Base-by-base conservation (phyloP, 1,140 invertebrate genomes). In the Drosophila sp. region DNA sequence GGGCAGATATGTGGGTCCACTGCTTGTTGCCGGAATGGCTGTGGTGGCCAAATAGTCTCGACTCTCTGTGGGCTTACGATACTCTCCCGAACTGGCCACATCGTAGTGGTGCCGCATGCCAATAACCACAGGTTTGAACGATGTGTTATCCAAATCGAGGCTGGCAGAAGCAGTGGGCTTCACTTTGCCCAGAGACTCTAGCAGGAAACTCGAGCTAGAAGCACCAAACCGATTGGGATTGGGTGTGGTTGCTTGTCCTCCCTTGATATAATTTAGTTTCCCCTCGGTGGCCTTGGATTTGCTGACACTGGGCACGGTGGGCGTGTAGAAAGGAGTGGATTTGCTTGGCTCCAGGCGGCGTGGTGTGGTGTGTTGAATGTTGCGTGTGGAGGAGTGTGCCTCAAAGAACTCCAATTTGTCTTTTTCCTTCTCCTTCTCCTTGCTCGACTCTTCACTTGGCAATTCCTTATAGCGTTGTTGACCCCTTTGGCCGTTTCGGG, bases 261-360 rank as follows among this genome's bases (percentile, higher is more conserved):
- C 80, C 54, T 89, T 89, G 25, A 89, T 79, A 29, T 91, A 91
- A 64, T 86, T 87, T 0, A 79, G 41, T 58, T 91, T 90, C 0
- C 84, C 79, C 17, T 91, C 87, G 2, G 84, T 90, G 29, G 57
- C 65, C 60, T 87, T 93, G 60, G 67, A 72, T 69, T 91, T 91
- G 3, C 60, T 38, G 4, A 92, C 62, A 8, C 90, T 89, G 41
- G 92, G 92, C 29, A 93, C 85, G 0, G 92, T 93, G 50, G 92
- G 92, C 1, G 92, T 92, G 56, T 92, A 92, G 72, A 81, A 92
- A 5, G 92, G 91, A 4, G 92, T 92, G 4, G 90, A 78, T 32
- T 83, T 85, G 60, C 87, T 90, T 6, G 82, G 77, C 55, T 92
- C 92, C 10, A 89, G 66, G 4, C 83, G 76, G 1, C 90, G 67